Conservation (phyloP, 2,888 invertebrate species). For the Drosophila leonis region DNA sequence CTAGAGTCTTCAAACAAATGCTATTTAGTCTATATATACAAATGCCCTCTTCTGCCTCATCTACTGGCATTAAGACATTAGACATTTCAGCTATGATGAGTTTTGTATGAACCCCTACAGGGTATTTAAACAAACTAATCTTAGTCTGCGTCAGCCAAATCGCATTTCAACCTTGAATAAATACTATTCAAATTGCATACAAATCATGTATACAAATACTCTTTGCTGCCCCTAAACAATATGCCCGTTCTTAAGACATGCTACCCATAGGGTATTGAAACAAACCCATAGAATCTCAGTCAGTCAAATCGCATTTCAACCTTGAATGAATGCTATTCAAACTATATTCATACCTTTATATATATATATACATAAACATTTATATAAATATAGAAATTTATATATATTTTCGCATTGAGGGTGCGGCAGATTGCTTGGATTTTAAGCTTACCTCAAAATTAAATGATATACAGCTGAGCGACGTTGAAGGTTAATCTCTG, state of each 20-base stretch:
- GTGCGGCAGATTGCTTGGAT: conserved; percentile 55
- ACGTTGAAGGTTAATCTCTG: conserved; percentile 77
- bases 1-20: too few species aligned
- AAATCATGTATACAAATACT: background rate
- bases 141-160: background rate
- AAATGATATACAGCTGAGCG: conserved; percentile 72
- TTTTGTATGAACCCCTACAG: background rate
- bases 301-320: conserved; percentile 34
- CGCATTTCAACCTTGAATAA: background rate
- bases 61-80: too few species aligned
- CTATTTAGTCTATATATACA: too few species aligned
- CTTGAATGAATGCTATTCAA: conserved; percentile 52
- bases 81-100: too few species aligned
- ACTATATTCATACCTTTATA: conserved; percentile 51
- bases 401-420: background rate
- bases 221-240: background rate
- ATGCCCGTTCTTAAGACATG: too few species aligned
- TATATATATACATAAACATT: background rate
- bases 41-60: too few species aligned
- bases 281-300: conserved; percentile 9
- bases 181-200: background rate
- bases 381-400: background rate
- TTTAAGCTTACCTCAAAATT: conserved; percentile 73
- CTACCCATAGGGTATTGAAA: background rate
- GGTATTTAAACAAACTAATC: background rate